Conservation (phyloP, 2,797 vertebrate species). For the Coranthus polyacanthus region DNA sequence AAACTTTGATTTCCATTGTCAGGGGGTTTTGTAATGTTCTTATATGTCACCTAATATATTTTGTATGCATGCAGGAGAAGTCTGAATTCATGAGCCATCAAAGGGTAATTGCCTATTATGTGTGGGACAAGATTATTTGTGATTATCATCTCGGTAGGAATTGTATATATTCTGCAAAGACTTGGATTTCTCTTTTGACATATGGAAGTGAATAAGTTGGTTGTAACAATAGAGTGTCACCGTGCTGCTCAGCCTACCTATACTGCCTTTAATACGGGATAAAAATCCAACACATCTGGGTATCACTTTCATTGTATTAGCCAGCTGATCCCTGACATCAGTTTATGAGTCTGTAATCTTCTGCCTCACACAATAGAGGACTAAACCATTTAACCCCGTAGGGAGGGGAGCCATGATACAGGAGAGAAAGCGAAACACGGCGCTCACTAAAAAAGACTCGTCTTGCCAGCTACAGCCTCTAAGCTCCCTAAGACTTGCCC, state of each 20-base stretch:
- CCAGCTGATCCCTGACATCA: constrained; percentile 85
- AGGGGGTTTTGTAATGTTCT: constrained; percentile 52
- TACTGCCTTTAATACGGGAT: constrained; percentile 71
- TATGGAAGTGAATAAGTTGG: constrained; percentile 54
- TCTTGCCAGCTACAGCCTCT: constrained; percentile 73
- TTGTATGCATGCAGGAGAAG: constrained; percentile 21
- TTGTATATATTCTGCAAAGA: constrained; percentile 56
- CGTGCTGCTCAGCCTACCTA: constrained; percentile 62
- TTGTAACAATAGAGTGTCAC: constrained; percentile 63
- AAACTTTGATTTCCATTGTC: constrained; percentile 73
- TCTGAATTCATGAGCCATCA: constrained; percentile 55
- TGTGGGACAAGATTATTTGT: constrained; percentile 68
- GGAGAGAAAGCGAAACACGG: constrained; percentile 60
- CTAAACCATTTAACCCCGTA: constrained; percentile 81
- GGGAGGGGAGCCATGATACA: constrained; percentile 75
- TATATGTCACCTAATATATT: constrained; percentile 52
- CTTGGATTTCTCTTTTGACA: constrained; percentile 62
- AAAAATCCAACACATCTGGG: constrained; percentile 73
- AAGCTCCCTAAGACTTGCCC: constrained; percentile 79
- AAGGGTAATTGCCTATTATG: constrained; percentile 74
- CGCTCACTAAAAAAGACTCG: constrained; percentile 50
- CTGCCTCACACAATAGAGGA: constrained; percentile 79
- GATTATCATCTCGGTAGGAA: constrained; percentile 62
- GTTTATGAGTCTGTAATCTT: constrained; percentile 86
- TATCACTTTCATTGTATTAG: constrained; percentile 82